phyloP scores from a whole-genome alignment of 2,113 vertebrate genomes.

The Hypocryptadius cinnamomeus region DNA sequence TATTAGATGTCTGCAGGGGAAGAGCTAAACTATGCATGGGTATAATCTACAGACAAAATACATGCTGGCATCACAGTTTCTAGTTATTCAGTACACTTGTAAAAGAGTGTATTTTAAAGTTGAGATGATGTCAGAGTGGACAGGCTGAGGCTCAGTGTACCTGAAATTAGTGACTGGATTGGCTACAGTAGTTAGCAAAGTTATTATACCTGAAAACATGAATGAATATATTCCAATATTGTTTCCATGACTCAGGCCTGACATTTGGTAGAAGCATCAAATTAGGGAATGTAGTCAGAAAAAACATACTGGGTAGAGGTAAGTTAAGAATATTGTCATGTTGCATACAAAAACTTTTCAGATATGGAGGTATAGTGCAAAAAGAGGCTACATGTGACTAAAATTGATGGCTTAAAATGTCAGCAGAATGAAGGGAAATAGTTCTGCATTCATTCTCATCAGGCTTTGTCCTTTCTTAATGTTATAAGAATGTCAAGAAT shows the following conservation, averaged over 20 bases:
- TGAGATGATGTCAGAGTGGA: neutral
- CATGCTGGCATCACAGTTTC: neutral
- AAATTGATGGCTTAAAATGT: neutral
- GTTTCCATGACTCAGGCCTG: neutral
- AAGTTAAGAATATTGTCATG: neutral
- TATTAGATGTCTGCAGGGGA: neutral
- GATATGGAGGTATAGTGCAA: neutral
- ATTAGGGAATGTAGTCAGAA: neutral
- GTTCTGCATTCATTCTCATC: slow-evolving; percentile 7
- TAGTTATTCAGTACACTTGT: neutral
- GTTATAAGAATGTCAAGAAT: neutral
- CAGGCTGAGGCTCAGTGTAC: neutral
- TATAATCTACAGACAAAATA: neutral
- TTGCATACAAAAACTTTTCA: neutral
- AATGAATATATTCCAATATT: neutral
- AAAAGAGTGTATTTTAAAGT: neutral
- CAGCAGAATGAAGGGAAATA: neutral
- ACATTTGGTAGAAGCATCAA: neutral
- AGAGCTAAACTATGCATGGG: neutral
- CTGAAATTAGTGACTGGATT: neutral
- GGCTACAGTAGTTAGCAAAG: neutral
- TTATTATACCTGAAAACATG: neutral
- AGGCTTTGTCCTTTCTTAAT: slow-evolving; percentile 18
- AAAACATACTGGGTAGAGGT: neutral
- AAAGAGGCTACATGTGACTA: neutral